These are phyloP conservation scores for Polietes domitor DNA, from an alignment of 2,888 invertebrate genomes.

Conservation along the genomic window DNA sequence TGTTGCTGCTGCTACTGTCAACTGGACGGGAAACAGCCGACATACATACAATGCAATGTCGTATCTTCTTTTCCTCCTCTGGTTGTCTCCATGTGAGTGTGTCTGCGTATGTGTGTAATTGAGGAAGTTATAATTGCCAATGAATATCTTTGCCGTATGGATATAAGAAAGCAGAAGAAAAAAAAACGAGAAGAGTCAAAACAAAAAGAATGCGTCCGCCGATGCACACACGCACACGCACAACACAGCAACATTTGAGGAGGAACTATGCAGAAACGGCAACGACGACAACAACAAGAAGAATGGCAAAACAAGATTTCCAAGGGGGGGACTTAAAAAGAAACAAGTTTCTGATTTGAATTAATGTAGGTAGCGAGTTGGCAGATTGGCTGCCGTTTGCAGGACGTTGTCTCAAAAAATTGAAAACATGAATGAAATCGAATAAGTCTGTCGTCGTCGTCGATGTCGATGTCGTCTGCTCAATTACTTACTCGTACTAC, in stretches of 20 bases:
- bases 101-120: constrained; percentile 73
- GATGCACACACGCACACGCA: constrained; percentile 23
- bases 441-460: constrained; percentile 9
- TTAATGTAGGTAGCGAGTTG: constrained; percentile 16
- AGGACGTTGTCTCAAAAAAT: constrained; percentile 31
- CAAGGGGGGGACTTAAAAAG: constrained; percentile 40
- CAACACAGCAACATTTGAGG: background rate
- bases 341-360: constrained; percentile 61
- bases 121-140: constrained; percentile 79
- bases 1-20: background rate
- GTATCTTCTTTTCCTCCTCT: background rate
- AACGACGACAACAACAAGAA: background rate
- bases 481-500: constrained; percentile 19
- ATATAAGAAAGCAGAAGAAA: constrained; percentile 54
- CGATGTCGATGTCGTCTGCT: background rate
- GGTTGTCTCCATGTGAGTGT: too few relatives aligned
- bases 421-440: constrained; percentile 38
- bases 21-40: constrained; percentile 16
- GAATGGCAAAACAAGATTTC: constrained; percentile 23
- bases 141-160: constrained; percentile 62
- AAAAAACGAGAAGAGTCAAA: constrained; percentile 37
- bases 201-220: constrained; percentile 40
- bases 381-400: constrained; percentile 7
- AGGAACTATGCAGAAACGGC: constrained; percentile 32
- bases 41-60: background rate